Evolutionary conservation across 2,113 vertebrate species (phyloP).

Genomic region (Centropus unirufus): DNA sequence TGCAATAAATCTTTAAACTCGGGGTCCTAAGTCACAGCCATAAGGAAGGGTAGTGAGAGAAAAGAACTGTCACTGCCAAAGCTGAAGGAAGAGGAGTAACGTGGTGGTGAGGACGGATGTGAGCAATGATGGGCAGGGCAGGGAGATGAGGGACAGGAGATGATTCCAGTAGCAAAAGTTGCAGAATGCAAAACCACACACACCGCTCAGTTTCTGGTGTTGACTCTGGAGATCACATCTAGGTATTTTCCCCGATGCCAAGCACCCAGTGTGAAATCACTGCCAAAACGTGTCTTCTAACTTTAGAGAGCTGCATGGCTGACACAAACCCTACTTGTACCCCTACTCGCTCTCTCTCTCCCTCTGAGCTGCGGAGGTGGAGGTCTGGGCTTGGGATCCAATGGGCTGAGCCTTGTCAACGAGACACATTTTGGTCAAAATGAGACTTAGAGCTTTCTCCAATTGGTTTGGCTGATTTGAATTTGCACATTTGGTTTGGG

Average conservation of each 20-base stretch:
- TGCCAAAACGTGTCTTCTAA: not conserved
- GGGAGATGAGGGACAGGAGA: not conserved
- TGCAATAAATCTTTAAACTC: constrained; percentile 18
- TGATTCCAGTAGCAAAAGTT: not conserved
- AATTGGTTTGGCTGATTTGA: not conserved
- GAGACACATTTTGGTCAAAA: not conserved
- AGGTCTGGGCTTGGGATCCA: not conserved
- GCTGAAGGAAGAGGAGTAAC: not conserved
- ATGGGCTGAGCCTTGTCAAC: rapidly evolving
- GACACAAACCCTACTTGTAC: not conserved
- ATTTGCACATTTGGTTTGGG: not conserved
- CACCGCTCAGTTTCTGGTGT: not conserved
- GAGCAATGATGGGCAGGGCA: not conserved
- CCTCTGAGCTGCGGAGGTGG: not conserved
- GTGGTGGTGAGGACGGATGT: not conserved
- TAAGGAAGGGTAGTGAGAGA: not conserved
- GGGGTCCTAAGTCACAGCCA: not conserved
- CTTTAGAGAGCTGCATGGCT: not conserved
- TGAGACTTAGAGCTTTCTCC: not conserved
- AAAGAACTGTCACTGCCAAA: not conserved
- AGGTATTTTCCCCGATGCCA: not conserved
- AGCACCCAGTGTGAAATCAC: not conserved
- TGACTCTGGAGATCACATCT: not conserved
- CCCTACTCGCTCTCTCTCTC: not conserved
- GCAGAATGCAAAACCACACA: not conserved